Percentiles rank a stretch among this genome's conserved stretches.
phyloP scores from a whole-genome alignment of 2,113 vertebrate species.

The Entelurus aequoreus region DNA sequence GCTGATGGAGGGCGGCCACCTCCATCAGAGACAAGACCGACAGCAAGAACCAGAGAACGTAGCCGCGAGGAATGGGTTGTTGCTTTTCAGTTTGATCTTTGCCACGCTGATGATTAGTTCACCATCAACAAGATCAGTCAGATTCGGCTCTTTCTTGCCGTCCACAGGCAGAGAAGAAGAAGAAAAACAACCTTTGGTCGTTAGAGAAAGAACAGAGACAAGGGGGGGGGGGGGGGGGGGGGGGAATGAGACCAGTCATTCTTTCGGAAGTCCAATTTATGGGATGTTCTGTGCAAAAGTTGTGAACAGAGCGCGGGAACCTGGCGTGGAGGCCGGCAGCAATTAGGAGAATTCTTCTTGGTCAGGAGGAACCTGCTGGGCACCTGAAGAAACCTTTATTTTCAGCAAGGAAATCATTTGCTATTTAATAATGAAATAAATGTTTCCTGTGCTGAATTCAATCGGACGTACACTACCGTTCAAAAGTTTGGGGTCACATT shows the following conservation, averaged over 20 bases:
- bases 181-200: not conserved
- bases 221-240: not conserved
- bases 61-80: constrained; percentile 23
- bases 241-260: constrained; percentile 9
- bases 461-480: no score
- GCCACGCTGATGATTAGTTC: not conserved
- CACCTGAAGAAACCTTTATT: not conserved
- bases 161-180: not conserved
- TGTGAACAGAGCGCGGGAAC: constrained; percentile 20
- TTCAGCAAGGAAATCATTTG: not conserved
- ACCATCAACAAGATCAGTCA: constrained; percentile 25
- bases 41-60: constrained; percentile 27
- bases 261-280: constrained; percentile 11
- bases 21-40: constrained; percentile 29
- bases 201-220: not conserved
- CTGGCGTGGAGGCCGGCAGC: constrained; percentile 11
- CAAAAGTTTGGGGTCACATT: no score
- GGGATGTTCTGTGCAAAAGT: constrained; percentile 8
- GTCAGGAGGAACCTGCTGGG: not conserved
- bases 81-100: constrained; percentile 28
- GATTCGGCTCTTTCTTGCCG: constrained; percentile 18
- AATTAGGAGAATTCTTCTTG: constrained; percentile 8
- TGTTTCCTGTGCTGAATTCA: not conserved
- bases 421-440: not conserved
- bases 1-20: constrained; percentile 48